Evolutionary conservation across 2,888 invertebrate species (phyloP), one percentile per base, ranked within the genome.

Genomic region (Tiphia femorata): DNA sequence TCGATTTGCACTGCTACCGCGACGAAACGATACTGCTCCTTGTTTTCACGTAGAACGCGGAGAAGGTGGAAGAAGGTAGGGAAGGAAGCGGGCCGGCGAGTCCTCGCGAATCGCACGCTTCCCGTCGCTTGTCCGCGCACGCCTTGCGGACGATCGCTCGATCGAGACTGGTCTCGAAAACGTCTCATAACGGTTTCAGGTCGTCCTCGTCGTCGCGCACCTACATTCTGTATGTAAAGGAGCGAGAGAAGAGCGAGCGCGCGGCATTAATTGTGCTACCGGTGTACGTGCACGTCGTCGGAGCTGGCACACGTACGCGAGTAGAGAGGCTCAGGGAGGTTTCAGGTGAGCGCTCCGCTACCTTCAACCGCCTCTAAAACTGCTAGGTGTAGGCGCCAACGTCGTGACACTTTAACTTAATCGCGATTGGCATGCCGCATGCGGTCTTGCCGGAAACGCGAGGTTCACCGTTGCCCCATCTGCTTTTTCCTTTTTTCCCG

Each of bases 151-250:
- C 75, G 77, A 65, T 69, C 60, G 76, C 70, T 67, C 59, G 70
- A 64, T 65, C 69, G 62, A 73, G 76, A 81, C 80, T 81, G 80
- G 70, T 73, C 70, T 76, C 67, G 74, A 77, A 73, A 76, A 70
- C n/a, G 73, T 73, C 62, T 65, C 38, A 70, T 80, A 80, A 81
- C 80, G 80, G 80, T 80, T 74, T 59, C 73, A 68, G 69, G 72
- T 73, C 71, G 73, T 76, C 75, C 72, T 75, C 67, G 70, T 47
- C 67, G 52, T 64, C 71, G 68, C 64, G 20, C 52, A 41, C 54
- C 53, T 64, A 55, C 61, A 55, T 52, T 57, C 58, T 50, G 46
- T 49, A 65, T 52, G 61, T 57, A 59, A 68, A 67, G 52, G 64
- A 52, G 51, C n/a, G n/a, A n/a, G n/a, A n/a, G n/a, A n/a, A n/a